phyloP scores from a whole-genome alignment of 2,797 vertebrate species.

The Darevskia mixta region DNA sequence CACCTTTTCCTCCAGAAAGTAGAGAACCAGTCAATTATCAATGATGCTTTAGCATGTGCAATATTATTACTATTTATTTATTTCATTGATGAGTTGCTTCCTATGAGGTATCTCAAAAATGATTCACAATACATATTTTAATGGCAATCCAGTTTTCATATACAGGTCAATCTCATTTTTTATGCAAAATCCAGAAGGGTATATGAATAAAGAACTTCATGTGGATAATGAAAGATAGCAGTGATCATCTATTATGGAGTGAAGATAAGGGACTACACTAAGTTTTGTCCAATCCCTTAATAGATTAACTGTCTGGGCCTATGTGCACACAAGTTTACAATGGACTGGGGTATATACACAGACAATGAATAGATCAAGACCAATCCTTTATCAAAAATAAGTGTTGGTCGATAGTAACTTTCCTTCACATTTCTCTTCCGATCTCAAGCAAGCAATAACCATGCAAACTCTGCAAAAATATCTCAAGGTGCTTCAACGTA shows the following conservation, averaged over 20 bases:
- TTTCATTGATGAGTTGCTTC: too few species aligned
- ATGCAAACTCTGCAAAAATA: conserved; percentile 15
- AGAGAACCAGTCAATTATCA: background rate
- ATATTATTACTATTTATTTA: too few species aligned
- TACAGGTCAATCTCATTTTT: background rate
- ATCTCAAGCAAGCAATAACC: background rate
- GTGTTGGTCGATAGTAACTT: background rate
- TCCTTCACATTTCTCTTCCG: background rate
- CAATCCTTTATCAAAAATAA: background rate
- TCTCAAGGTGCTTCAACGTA: background rate
- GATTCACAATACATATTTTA: background rate
- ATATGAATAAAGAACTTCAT: background rate
- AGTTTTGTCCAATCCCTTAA: background rate
- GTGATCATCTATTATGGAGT: background rate
- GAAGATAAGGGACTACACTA: background rate
- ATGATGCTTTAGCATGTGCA: background rate
- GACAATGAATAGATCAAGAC: background rate
- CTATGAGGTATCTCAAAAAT: too few species aligned
- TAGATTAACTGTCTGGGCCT: background rate
- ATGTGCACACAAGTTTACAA: background rate
- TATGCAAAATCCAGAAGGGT: background rate
- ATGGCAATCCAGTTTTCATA: background rate
- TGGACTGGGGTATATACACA: too few species aligned
- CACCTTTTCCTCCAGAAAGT: background rate
- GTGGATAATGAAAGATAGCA: background rate